Evolutionary conservation across 2,888 invertebrate species (phyloP), one percentile per base, ranked within the genome.

Genomic region (Apoda limacodes): DNA sequence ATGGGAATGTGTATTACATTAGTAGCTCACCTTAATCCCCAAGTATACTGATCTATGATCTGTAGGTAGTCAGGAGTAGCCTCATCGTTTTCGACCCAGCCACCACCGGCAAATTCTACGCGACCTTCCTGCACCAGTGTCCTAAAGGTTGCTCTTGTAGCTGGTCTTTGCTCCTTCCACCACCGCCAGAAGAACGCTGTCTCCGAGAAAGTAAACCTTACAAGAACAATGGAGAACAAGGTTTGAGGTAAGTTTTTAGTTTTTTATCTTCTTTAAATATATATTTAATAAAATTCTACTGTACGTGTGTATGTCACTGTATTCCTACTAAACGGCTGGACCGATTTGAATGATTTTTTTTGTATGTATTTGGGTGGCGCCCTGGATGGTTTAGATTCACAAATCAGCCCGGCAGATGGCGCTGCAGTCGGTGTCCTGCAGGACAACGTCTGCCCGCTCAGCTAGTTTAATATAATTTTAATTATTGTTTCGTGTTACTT

Each of bases 151-250:
- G 82, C 60, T 13, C 83, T 63, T 1, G 75, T 82, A 0, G 60
- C 48, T 0, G 85, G 83, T 6, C 78, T 60, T 55, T 88, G 88
- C 38, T 87, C 82, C 37, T 82, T 74, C 91, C 91, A 93, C 92
- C 92, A 93, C 50, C 89, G 84, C 83, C 87, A 87, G 60, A 93
- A 88, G 58, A 86, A 93, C 0, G 88, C 88, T 0, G 90, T 87
- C 57, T 93, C 92, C 1, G 92, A 91, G 55, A 90, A 90, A 19
- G 92, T 90, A 59, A 91, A 92, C 50, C 89, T 88, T 3, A 11
- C 6, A 19, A 19, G 3, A n/a, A n/a, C n/a, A n/a, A n/a, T n/a
- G 9, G 5, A 15, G 6, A 9, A 6, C 7, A 9, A 6, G 13
- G 12, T 25, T 5, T 4, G 25, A 11, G 5, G 13, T 5, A 25